A percentile compares a stretch with the other conserved stretches of the same genome.
These are phyloP conservation scores for Anableps anableps DNA, from an alignment of 2,797 vertebrate species.

Conservation along the genomic window DNA sequence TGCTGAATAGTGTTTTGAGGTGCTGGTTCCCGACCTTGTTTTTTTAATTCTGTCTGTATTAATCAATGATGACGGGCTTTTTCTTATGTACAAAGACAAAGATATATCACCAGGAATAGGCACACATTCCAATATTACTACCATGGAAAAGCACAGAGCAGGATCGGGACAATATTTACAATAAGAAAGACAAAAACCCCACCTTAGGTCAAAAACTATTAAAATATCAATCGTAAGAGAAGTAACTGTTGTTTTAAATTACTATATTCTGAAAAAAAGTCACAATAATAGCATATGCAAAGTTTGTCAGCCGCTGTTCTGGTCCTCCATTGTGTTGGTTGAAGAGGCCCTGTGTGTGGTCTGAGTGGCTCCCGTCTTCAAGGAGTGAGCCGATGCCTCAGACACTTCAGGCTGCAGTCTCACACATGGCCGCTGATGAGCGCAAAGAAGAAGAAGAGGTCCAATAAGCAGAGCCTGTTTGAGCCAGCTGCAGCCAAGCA, in stretches of 20 bases:
- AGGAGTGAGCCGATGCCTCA: constrained; percentile 69
- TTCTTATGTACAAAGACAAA: constrained; percentile 54
- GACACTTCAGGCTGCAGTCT: constrained; percentile 73
- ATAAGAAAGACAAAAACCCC: constrained; percentile 10
- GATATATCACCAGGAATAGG: constrained; percentile 76
- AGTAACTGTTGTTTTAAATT: constrained; percentile 19
- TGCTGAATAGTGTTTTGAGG: constrained; percentile 60
- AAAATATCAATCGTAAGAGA: constrained; percentile 18
- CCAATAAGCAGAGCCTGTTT: constrained; percentile 81
- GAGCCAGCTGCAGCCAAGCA: constrained; percentile 72
- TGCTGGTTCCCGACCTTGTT: constrained; percentile 47
- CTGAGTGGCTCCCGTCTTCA: constrained; percentile 65
- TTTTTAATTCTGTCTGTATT: constrained; percentile 37
- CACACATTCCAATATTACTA: constrained; percentile 66
- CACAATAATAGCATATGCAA: constrained; percentile 44
- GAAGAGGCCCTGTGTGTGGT: constrained; percentile 77
- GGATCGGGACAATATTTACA: constrained; percentile 54
- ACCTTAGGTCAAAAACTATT: background rate
- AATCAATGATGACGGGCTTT: constrained; percentile 57
- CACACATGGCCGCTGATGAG: constrained; percentile 66
- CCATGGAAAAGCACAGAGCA: constrained; percentile 64
- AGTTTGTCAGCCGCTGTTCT: constrained; percentile 48
- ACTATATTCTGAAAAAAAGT: constrained; percentile 41
- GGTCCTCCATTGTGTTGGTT: constrained; percentile 63
- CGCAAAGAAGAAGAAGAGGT: constrained; percentile 69